Conservation (phyloP, 2,113 vertebrate species). For the Aix galericulata region DNA sequence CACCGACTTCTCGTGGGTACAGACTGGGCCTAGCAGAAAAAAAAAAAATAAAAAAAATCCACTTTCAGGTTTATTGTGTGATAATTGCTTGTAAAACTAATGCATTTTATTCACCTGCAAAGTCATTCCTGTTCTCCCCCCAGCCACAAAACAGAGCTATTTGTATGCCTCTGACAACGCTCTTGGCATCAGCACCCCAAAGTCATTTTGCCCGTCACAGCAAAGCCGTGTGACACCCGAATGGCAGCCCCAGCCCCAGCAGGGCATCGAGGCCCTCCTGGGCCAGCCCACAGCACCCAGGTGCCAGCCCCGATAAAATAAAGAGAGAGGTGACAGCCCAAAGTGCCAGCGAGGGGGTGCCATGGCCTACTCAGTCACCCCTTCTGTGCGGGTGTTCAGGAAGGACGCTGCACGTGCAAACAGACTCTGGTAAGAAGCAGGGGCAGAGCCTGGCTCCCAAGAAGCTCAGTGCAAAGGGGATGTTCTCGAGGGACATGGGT, state of each 20-base stretch:
- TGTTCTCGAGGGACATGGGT: accelerated
- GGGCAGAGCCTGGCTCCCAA: not conserved
- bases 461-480: not conserved
- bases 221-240: not conserved
- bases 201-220: accelerated
- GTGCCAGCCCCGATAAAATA: not conserved
- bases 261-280: not conserved
- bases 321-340: not conserved
- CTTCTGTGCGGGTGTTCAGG: not conserved
- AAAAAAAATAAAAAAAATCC: not conserved
- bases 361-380: accelerated
- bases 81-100: constrained; percentile 26
- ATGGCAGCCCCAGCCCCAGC: not conserved
- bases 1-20: not conserved
- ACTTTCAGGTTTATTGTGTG: not conserved
- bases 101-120: constrained; percentile 33
- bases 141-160: not conserved
- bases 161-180: not conserved
- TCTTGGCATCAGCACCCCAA: not conserved
- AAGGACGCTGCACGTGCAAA: not conserved
- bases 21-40: not conserved
- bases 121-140: not conserved
- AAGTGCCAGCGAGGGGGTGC: not conserved
- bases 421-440: not conserved
- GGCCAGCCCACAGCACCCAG: accelerated